A percentile compares a stretch with the other conserved stretches of the same genome.
phyloP scores from a whole-genome alignment of 2,888 invertebrate genomes.

The Aphodius sticticus region DNA sequence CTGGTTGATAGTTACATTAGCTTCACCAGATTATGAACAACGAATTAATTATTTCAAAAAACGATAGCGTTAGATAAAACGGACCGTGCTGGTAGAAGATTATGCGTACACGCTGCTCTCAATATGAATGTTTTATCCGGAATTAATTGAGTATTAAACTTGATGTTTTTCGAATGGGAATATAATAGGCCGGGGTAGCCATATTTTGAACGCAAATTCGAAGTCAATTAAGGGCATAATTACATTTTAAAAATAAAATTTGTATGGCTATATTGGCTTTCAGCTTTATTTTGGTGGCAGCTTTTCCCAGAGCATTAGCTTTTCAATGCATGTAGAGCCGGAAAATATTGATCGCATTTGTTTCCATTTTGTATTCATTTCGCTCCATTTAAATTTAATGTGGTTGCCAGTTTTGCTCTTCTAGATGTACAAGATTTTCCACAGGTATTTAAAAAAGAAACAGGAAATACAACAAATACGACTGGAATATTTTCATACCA shows the following conservation, averaged over 20 bases:
- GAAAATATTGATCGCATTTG: too few relatives aligned
- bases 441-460: too few relatives aligned
- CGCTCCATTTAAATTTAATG: too few relatives aligned
- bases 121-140: not conserved
- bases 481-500: too few relatives aligned
- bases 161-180: not conserved
- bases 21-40: not conserved
- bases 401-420: too few relatives aligned
- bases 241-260: not conserved
- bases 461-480: too few relatives aligned
- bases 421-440: too few relatives aligned
- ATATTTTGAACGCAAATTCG: not conserved
- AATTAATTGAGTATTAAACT: not conserved
- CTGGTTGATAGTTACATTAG: too few relatives aligned
- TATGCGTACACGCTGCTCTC: not conserved
- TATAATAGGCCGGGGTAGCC: not conserved
- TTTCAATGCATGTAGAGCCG: too few relatives aligned
- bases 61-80: not conserved
- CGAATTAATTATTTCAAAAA: not conserved
- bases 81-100: not conserved
- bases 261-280: not conserved
- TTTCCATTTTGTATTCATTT: too few relatives aligned
- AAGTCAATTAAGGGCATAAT: not conserved
- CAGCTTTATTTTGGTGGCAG: not conserved
- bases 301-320: too few relatives aligned